Evolutionary conservation across 2,888 invertebrate species (phyloP).

Genomic region (Meganola albula): DNA sequence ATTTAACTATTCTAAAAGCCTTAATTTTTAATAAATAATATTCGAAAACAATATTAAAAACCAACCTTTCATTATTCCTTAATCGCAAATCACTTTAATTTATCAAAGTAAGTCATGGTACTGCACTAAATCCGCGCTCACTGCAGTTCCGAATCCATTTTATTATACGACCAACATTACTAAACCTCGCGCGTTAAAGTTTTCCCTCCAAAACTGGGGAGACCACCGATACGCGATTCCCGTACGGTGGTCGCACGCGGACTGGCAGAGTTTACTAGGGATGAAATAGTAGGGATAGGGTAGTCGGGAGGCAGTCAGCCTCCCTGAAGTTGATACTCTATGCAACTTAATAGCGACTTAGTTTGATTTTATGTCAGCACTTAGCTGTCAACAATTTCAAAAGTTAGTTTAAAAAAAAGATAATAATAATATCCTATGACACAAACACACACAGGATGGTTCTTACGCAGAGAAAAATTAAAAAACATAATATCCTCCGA

Average conservation of each 20-base stretch:
- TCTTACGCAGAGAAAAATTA: no score
- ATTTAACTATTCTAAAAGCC: no score
- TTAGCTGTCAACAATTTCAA: no score
- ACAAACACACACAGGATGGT: no score
- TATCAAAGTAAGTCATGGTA: slow-evolving; percentile 24
- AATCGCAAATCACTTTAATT: slow-evolving; percentile 28
- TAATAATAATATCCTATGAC: no score
- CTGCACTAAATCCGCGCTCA: slow-evolving; percentile 36
- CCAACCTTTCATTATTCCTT: slow-evolving; percentile 54
- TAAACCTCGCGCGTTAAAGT: slow-evolving; percentile 42
- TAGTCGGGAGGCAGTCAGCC: slow-evolving; percentile 12
- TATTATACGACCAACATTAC: slow-evolving; percentile 17
- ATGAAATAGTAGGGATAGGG: no score
- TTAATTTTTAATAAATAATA: no score
- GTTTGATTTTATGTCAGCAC: slow-evolving; percentile 38
- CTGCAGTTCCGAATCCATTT: slow-evolving; percentile 35
- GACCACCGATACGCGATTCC: slow-evolving; percentile 32
- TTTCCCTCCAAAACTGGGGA: slow-evolving; percentile 50
- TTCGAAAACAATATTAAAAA: no score
- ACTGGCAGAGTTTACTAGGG: slow-evolving; percentile 46
- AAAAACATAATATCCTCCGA: no score
- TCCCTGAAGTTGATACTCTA: slow-evolving; percentile 24
- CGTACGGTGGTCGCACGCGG: slow-evolving; percentile 31
- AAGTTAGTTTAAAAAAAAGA: no score
- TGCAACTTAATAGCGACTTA: slow-evolving; percentile 35